Evolutionary conservation across 92 coral and sea anemone species (phyloP), one percentile per base, ranked within the genome.

Genomic region (Porites rus): DNA sequence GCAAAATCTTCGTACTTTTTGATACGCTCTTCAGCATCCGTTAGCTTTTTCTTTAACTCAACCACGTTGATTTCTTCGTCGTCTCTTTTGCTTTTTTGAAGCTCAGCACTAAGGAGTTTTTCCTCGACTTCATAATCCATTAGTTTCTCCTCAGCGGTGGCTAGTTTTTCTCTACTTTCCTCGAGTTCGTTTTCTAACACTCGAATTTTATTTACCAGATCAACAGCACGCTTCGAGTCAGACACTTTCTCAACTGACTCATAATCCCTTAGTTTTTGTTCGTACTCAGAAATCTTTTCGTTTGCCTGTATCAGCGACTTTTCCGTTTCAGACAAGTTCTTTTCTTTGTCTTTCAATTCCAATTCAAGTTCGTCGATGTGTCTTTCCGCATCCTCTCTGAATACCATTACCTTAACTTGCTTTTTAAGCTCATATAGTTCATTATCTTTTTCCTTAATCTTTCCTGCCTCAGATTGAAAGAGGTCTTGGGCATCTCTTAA

Each of bases 101-200:
- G 87, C 86, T 90, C 98, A 8, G 93, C 93, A 14, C 90, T 70
- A 4, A 94, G 88, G 4, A 90, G 89, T 65, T 92, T 92, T 64
- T 92, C 95, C 78, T 92, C 96, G 22, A 92, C 90, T 65, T 93
- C 98, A 75, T 81, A 82, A 68, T 92, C 95, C 56, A 69, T 59
- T 60, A 92, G 85, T 38, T 85, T 82, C 28, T 94, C 98, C 56
- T 92, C 96, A 3, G 84, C 90, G 1, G 74, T 74, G 6, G 79
- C 89, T 17, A 88, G 72, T 60, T 86, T 97, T 14, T 89, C 90
- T 54, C 77, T 88, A 74, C 82, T 65, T 19, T 83, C 93, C 51
- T 79, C 93, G 14, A 94, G 82, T 65, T 94, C 93, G 11, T 78
- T 82, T 72, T 91, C 86, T 62, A 90, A 78, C 19, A 60, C 51